Percentiles rank a stretch among this genome's conserved stretches.
phyloP scores from a whole-genome alignment of 2,113 vertebrate species.

The Microcebus murinus region DNA sequence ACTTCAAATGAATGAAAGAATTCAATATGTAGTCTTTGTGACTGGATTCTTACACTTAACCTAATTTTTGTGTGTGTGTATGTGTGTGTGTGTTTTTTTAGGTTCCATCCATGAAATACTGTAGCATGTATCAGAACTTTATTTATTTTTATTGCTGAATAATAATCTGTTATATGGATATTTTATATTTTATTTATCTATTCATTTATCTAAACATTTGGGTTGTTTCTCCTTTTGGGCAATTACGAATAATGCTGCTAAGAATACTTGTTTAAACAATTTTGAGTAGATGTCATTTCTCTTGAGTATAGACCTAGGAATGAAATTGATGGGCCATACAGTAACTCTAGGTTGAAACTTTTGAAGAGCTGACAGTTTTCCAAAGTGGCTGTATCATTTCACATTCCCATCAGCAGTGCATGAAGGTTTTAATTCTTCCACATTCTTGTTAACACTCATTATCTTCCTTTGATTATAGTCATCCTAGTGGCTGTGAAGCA shows the following conservation, averaged over 20 bases:
- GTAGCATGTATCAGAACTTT: background rate
- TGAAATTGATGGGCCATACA: background rate
- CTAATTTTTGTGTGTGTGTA: background rate
- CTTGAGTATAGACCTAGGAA: background rate
- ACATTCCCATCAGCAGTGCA: background rate
- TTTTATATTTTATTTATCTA: background rate
- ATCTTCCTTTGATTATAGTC: background rate
- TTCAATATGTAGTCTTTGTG: background rate
- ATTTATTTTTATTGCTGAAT: background rate
- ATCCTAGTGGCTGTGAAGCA: background rate
- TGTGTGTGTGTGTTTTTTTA: too few species aligned
- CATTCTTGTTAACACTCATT: background rate
- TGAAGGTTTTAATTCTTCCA: background rate
- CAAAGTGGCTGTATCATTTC: background rate
- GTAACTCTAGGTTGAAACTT: background rate
- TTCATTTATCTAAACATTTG: background rate
- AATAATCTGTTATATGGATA: background rate
- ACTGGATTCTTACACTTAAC: background rate
- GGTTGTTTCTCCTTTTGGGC: background rate
- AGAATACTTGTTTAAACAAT: background rate
- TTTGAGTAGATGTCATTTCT: background rate
- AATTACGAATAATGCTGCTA: background rate
- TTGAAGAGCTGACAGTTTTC: background rate
- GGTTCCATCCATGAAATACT: background rate
- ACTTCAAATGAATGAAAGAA: background rate